A percentile compares a stretch with the other conserved stretches of the same genome.
Conservation (phyloP, 2,113 vertebrate species). For the Myiagra hebetior region DNA sequence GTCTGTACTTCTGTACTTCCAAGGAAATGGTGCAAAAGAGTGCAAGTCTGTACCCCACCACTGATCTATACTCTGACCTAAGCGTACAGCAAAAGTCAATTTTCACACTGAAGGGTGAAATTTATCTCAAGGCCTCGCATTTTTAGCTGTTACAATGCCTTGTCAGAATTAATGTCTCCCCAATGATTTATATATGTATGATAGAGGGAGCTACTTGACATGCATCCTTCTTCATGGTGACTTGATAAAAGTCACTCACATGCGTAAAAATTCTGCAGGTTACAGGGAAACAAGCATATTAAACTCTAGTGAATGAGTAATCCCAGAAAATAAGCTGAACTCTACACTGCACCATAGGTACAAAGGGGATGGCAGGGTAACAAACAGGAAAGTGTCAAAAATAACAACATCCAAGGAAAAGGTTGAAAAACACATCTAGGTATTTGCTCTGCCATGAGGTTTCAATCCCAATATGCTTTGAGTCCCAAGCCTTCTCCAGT, state of each 20-base stretch:
- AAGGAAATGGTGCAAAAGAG: not conserved
- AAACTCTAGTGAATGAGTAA: not conserved
- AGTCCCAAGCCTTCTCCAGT: not conserved
- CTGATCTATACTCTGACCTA: not conserved
- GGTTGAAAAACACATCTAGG: not conserved
- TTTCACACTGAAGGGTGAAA: not conserved
- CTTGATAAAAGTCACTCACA: not conserved
- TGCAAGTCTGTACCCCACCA: not conserved
- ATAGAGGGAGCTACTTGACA: not conserved
- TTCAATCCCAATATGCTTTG: not conserved
- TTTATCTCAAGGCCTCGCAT: not conserved
- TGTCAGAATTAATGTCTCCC: not conserved
- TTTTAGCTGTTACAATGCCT: not conserved
- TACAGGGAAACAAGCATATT: not conserved
- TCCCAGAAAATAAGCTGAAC: not conserved
- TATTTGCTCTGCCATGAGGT: accelerated
- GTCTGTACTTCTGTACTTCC: not conserved
- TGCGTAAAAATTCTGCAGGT: not conserved
- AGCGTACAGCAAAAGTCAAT: not conserved
- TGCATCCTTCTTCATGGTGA: not conserved
- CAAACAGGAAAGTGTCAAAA: not conserved
- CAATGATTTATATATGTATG: not conserved
- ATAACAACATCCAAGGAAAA: not conserved
- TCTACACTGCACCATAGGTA: not conserved
- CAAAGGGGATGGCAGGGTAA: not conserved